Percentiles rank a stretch among this genome's conserved stretches.
Conservation (phyloP, 2,888 invertebrate species). For the Plebejus anna region DNA sequence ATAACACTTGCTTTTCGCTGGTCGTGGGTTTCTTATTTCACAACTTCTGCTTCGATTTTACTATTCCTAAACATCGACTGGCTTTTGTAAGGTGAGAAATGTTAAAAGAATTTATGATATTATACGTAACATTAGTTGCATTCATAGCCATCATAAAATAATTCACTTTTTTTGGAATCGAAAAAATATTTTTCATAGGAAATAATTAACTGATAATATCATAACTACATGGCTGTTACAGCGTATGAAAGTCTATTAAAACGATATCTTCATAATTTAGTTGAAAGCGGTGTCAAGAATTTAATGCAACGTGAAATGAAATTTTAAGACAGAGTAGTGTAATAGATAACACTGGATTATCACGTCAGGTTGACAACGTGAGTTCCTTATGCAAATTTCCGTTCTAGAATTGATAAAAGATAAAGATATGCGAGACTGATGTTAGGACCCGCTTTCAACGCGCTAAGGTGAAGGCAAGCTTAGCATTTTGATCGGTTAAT, state of each 20-base stretch:
- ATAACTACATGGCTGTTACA: not conserved
- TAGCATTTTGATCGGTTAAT: not conserved
- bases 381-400: conserved; percentile 42
- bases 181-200: too few species aligned
- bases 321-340: conserved; percentile 17
- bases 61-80: not conserved
- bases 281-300: conserved; percentile 7
- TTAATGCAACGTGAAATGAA: conserved; percentile 22
- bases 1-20: conserved; percentile 14
- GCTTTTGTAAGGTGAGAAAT: too few species aligned
- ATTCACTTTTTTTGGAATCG: too few species aligned
- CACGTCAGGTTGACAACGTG: conserved; percentile 37
- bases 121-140: too few species aligned
- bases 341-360: conserved; percentile 32
- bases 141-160: too few species aligned
- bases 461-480: conserved; percentile 2
- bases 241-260: not conserved
- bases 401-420: conserved; percentile 38
- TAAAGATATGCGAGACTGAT: conserved; percentile 20
- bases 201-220: not conserved
- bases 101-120: too few species aligned
- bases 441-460: not conserved
- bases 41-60: not conserved
- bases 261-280: not conserved
- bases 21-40: conserved; percentile 6